A percentile compares a stretch with the other conserved stretches of the same genome.
Evolutionary conservation across 53 echinoderm and acorn worm species (phyloP).

Genomic region (Patiria pectinifera): DNA sequence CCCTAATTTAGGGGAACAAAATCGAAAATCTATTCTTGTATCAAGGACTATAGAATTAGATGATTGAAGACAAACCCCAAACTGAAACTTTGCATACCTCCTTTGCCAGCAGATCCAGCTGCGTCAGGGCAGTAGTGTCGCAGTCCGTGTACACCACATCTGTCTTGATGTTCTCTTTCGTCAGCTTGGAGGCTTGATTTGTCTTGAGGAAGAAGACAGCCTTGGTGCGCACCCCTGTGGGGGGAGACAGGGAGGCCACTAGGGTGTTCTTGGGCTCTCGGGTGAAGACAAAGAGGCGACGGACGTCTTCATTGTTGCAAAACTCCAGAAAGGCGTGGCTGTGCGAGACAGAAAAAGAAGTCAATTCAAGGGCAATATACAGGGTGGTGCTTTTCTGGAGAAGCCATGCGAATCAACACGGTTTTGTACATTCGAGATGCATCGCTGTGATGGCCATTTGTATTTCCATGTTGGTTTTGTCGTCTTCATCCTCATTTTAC

Average conservation of each 20-base stretch:
- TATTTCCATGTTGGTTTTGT: too few relatives aligned
- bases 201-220: slow-evolving; percentile 97
- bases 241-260: slow-evolving; percentile 85
- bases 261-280: slow-evolving; percentile 87
- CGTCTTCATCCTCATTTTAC: too few relatives aligned
- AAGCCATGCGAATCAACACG: too few relatives aligned
- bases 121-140: slow-evolving; percentile 74
- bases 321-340: slow-evolving; percentile 97
- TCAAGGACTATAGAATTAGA: background rate
- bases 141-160: slow-evolving; percentile 95
- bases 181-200: slow-evolving; percentile 92
- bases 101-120: slow-evolving; percentile 86
- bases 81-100: slow-evolving; percentile 65
- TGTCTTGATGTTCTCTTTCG: slow-evolving; percentile 92
- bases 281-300: slow-evolving; percentile 90
- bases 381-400: too few relatives aligned
- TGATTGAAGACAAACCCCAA: background rate
- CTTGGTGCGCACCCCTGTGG: slow-evolving; percentile 74
- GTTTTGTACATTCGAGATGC: too few relatives aligned
- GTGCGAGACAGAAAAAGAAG: background rate
- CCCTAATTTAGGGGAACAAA: too few relatives aligned
- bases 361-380: background rate
- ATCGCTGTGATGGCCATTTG: too few relatives aligned
- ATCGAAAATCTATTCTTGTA: background rate
- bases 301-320: slow-evolving; percentile 98